phyloP scores from a whole-genome alignment of 53 echinoderm and acorn worm genomes.

The Echinarachnius parma region DNA sequence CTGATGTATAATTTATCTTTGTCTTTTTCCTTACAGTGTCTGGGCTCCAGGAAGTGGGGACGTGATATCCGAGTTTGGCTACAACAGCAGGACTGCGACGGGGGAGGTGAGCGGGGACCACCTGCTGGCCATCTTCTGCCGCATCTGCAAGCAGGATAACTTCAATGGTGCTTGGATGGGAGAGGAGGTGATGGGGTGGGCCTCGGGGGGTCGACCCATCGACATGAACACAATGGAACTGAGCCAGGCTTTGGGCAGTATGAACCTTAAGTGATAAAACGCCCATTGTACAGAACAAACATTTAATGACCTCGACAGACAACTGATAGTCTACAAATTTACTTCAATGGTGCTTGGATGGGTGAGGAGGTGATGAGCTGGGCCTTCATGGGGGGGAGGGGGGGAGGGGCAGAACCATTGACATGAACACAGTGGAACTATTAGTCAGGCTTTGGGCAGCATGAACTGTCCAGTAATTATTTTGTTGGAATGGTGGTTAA shows the following conservation, averaged over 20 bases:
- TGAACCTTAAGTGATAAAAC: conserved; percentile 21
- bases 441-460: no score
- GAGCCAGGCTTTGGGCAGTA: conserved; percentile 25
- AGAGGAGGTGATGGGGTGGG: conserved; percentile 66
- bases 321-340: no score
- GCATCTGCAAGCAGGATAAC: conserved; percentile 67
- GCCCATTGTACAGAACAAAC: no score
- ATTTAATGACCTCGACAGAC: no score
- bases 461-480: no score
- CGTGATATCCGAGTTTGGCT: conserved; percentile 67
- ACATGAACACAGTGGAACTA: no score
- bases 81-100: conserved; percentile 47
- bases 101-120: conserved; percentile 68
- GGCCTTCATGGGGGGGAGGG: conserved; percentile 32
- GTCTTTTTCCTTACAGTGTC: conserved; percentile 33
- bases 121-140: conserved; percentile 64
- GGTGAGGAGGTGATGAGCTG: conserved; percentile 75
- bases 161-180: conserved; percentile 95
- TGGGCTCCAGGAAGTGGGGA: conserved; percentile 82
- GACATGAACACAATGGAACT: conserved; percentile 28
- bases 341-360: conserved; percentile 93
- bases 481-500: no score
- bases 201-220: conserved; percentile 12
- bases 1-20: background rate
- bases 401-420: no score